A percentile compares a stretch with the other conserved stretches of the same genome.
Conservation (phyloP, 2,113 vertebrate genomes). For the Pseudopodoces humilis region DNA sequence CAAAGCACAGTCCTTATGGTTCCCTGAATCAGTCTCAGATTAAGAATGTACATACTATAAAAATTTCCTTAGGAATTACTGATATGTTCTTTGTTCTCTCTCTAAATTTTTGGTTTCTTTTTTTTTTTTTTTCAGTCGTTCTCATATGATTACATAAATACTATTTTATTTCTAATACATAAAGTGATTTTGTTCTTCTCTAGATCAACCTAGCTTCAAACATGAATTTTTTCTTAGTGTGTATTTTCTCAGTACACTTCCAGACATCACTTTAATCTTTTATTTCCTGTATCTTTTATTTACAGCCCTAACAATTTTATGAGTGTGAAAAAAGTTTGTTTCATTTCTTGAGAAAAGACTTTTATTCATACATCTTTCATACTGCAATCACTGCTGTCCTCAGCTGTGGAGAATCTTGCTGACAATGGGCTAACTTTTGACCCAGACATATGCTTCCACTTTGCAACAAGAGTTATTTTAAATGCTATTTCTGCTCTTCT, state of each 20-base stretch:
- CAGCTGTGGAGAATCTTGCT: background rate
- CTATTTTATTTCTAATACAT: background rate
- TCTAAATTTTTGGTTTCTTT: background rate
- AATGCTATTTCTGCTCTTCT: background rate
- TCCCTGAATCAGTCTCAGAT: background rate
- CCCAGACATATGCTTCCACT: background rate
- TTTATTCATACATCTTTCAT: background rate
- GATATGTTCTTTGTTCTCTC: background rate
- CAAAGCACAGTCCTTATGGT: background rate
- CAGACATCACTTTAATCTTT: background rate
- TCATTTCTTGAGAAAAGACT: background rate
- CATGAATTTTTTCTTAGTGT: background rate
- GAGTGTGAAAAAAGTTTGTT: background rate
- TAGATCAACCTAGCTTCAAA: background rate
- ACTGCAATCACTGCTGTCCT: background rate
- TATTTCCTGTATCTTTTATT: background rate
- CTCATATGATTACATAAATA: background rate
- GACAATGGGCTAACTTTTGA: background rate
- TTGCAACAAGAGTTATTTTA: background rate
- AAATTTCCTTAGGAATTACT: background rate
- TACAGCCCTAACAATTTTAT: background rate
- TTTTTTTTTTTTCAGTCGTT: fast-evolving
- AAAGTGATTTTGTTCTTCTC: background rate
- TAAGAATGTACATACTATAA: background rate
- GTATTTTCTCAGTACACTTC: background rate